These are phyloP conservation scores for Cristatella mucedo DNA, from an alignment of 2,888 invertebrate genomes.

Conservation along the genomic window DNA sequence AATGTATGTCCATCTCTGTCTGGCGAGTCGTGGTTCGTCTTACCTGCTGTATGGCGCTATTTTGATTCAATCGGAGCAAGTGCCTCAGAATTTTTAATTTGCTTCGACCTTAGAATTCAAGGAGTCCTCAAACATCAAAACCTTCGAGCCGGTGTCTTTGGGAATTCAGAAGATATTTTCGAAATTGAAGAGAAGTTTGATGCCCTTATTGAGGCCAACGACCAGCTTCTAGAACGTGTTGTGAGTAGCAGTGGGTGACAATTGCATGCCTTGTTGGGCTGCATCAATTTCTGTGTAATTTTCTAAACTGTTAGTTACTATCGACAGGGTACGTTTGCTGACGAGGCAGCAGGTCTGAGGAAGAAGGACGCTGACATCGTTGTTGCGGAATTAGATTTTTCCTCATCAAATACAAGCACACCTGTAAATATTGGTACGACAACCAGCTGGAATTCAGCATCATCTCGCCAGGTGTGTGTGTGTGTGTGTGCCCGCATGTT, in stretches of 20 bases:
- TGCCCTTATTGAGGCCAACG: slow-evolving; percentile 63
- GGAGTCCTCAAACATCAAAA: slow-evolving; percentile 2
- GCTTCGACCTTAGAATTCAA: not conserved
- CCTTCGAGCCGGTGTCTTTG: no score
- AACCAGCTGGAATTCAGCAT: no score
- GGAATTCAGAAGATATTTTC: no score
- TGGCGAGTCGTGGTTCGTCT: not conserved
- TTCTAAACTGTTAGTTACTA: no score
- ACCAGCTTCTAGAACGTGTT: slow-evolving; percentile 62
- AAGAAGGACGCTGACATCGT: slow-evolving; percentile 31
- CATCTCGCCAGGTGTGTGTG: no score
- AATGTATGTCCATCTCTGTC: not conserved
- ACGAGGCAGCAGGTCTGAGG: slow-evolving; percentile 36
- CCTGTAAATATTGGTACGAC: no score
- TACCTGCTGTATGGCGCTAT: not conserved
- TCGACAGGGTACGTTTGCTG: slow-evolving; percentile 35
- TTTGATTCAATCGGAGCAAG: no score
- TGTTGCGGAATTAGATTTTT: no score
- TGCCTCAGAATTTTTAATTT: no score
- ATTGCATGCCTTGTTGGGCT: no score
- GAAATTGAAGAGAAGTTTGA: slow-evolving; percentile 47
- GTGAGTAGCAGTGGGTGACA: slow-evolving; percentile 47
- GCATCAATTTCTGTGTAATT: slow-evolving; percentile 1
- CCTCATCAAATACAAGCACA: no score
- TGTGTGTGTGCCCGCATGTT: no score